These are phyloP conservation scores for Goniozus legneri DNA, from an alignment of 1,140 invertebrate genomes.

Conservation along the genomic window DNA sequence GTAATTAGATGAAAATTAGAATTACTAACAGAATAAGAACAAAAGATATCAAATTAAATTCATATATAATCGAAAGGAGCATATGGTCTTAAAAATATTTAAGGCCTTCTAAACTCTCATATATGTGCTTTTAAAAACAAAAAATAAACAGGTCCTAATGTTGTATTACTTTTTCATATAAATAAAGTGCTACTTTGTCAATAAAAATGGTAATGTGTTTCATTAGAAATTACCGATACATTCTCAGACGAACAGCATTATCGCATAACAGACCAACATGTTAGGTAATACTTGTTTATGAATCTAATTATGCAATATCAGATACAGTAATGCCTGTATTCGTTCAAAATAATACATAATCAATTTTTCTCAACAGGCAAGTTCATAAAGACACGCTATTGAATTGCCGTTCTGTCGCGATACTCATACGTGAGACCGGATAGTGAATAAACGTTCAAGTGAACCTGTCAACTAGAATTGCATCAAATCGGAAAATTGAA, in stretches of 20 bases:
- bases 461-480: too few relatives aligned
- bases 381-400: too few relatives aligned
- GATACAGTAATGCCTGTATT: too few relatives aligned
- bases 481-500: too few relatives aligned
- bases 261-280: too few relatives aligned
- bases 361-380: too few relatives aligned
- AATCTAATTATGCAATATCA: too few relatives aligned
- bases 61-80: conserved; percentile 9
- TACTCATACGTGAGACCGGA: too few relatives aligned
- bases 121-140: conserved; percentile 20
- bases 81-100: conserved; percentile 4
- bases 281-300: too few relatives aligned
- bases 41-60: background rate
- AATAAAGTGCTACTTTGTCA: conserved; percentile 54
- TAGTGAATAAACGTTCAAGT: too few relatives aligned
- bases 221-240: background rate
- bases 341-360: too few relatives aligned
- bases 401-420: too few relatives aligned
- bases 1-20: background rate
- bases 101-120: conserved; percentile 30
- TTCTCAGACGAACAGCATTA: background rate
- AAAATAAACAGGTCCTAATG: conserved; percentile 33
- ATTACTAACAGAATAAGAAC: background rate
- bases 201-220: conserved; percentile 25
- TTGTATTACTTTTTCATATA: conserved; percentile 51